phyloP scores from a whole-genome alignment of 2,888 invertebrate genomes.

The Dryocosmus kuriphilus region DNA sequence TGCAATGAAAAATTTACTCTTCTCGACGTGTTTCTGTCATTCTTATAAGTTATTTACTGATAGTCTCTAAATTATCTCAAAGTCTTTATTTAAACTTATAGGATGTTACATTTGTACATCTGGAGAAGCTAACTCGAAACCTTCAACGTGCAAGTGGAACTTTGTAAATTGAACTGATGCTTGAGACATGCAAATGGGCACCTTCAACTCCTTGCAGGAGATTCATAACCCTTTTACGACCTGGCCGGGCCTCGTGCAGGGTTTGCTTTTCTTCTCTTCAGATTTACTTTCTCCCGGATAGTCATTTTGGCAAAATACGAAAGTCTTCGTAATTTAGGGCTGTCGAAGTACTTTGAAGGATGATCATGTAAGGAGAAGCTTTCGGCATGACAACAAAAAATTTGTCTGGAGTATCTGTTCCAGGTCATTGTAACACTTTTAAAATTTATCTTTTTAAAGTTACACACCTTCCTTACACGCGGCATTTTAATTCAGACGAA shows the following conservation, averaged over 20 bases:
- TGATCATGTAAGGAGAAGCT: conserved; percentile 13
- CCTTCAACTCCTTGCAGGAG: neutral
- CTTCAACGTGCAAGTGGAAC: neutral
- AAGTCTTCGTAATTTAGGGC: conserved; percentile 32
- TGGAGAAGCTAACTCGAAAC: conserved; percentile 1
- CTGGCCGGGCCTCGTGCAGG: neutral
- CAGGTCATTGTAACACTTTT: conserved; percentile 30
- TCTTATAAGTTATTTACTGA: conserved; percentile 10
- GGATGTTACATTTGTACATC: neutral
- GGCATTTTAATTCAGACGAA: neutral
- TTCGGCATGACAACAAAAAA: neutral
- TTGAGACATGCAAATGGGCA: conserved; percentile 22
- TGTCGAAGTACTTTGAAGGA: conserved; percentile 33
- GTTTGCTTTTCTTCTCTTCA: conserved; percentile 14
- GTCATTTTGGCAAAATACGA: conserved; percentile 18
- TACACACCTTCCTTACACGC: too few species aligned
- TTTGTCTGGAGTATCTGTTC: neutral
- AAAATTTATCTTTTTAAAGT: neutral
- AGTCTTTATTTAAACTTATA: conserved; percentile 1
- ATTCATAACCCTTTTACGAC: conserved; percentile 41
- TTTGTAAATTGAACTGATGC: conserved; percentile 17
- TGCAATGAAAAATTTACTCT: conserved; percentile 5
- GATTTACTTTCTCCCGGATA: conserved; percentile 17
- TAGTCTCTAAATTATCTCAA: neutral
- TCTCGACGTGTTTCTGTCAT: neutral